Evolutionary conservation across 2,797 vertebrate genomes (phyloP).

Genomic region (Notoglanidium macrostoma): DNA sequence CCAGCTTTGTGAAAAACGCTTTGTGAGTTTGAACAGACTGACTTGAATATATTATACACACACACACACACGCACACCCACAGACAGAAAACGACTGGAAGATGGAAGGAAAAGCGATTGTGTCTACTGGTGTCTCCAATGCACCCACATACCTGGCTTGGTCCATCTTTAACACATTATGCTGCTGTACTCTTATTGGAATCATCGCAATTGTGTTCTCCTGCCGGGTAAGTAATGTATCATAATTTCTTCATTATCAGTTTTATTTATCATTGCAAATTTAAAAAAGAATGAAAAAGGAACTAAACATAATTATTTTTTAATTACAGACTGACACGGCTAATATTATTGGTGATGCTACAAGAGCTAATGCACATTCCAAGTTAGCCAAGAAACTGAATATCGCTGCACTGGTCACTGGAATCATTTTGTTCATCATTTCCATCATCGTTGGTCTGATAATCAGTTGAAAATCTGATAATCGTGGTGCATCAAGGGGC

Average conservation of each 20-base stretch:
- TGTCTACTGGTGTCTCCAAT: neutral
- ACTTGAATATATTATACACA: too few relatives aligned
- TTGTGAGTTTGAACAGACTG: too few relatives aligned
- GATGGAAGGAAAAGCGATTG: constrained; percentile 35
- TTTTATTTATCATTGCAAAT: neutral
- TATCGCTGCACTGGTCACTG: constrained; percentile 47
- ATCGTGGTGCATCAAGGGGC: too few relatives aligned
- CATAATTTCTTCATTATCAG: neutral
- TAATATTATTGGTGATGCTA: constrained; percentile 35
- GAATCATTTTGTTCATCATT: constrained; percentile 35
- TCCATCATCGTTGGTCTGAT: neutral
- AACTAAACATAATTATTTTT: neutral
- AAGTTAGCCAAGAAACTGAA: constrained; percentile 51
- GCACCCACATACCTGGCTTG: constrained; percentile 48
- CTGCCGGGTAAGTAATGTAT: constrained; percentile 48
- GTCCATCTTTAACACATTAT: constrained; percentile 59
- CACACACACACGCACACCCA: neutral
- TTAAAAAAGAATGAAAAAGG: neutral
- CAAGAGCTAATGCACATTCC: constrained; percentile 47
- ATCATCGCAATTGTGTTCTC: constrained; percentile 59
- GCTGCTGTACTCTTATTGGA: constrained; percentile 58
- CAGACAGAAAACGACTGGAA: neutral
- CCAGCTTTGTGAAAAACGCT: too few relatives aligned
- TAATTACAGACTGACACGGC: constrained; percentile 47
- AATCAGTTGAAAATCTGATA: too few relatives aligned